Base-by-base conservation (phyloP, 1,140 invertebrate genomes). In the Plectrocnemia conspersa region DNA sequence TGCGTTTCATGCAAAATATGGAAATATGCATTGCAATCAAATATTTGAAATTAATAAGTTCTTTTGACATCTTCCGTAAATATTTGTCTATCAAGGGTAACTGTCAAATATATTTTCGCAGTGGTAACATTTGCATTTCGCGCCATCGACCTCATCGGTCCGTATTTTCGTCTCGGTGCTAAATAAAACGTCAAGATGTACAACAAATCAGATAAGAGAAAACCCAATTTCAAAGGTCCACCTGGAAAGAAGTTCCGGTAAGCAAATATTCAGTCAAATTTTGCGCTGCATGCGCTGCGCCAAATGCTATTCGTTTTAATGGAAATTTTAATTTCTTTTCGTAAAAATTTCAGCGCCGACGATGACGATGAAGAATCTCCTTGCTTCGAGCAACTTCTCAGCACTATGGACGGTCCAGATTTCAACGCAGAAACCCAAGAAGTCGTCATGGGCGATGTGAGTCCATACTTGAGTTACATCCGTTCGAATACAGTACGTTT, bases 351-450 rank as follows among this genome's bases (percentile, higher is more conserved):
- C 33, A 29, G 49, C 25, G 52, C 27, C 22, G 70, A 76, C 0
- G 79, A 84, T 44, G 80, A 83, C 52, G 77, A 78, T 21, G 76
- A 76, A 53, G 69, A 74, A 38, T 71, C 74, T 3, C 72, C 74
- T 33, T 75, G 66, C 38, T 84, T 84, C 67, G 82, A 84, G 67
- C 74, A 77, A 0, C 78, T 81, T 58, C 64, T 83, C 52, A 79
- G 79, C 18, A 72, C 66, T 9, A 82, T 84, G 75, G 78, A 81
- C 57, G 68, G 65, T 25, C 64, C 73, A 48, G 78, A 79, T 56
- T 70, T 72, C n/a, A 46, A 33, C 9, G 15, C 11, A 64, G 72
- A 75, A 25, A 66, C 67, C 0, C 72, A 76, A 54, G 74, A 79
- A 59, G 65, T 76, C 40, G 63, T 79, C 49, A 59, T 75, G 36